Percentiles rank a stretch among this genome's conserved stretches.
Evolutionary conservation across 2,797 vertebrate species (phyloP).

Genomic region (Semotilus atromaculatus): DNA sequence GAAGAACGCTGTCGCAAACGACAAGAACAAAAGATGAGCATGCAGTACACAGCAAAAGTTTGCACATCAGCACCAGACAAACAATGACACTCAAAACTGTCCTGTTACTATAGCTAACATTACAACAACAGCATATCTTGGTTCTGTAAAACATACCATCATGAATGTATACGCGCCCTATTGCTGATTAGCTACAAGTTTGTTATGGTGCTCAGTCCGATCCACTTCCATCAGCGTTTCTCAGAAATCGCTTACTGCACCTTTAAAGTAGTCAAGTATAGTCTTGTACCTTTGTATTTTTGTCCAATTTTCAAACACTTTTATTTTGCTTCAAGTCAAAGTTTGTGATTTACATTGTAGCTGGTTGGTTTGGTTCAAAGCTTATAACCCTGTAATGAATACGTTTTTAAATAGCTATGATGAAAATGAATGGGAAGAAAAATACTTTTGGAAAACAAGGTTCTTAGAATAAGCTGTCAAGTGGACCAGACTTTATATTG

Average conservation of each 20-base stretch:
- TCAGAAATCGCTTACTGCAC: neutral
- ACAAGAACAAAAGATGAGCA: neutral
- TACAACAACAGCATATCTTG: neutral
- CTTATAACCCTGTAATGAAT: neutral
- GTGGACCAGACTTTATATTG: neutral
- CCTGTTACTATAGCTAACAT: neutral
- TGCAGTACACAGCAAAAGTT: neutral
- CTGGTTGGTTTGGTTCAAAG: neutral
- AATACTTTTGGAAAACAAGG: neutral
- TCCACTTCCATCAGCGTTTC: neutral
- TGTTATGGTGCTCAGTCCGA: neutral
- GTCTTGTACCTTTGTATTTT: neutral
- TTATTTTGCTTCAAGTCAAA: neutral
- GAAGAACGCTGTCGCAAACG: neutral
- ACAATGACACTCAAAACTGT: neutral
- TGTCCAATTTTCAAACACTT: neutral
- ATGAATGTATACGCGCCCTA: no score
- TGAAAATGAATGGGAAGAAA: neutral
- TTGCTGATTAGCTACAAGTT: neutral
- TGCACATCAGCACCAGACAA: neutral
- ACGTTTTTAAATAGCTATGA: neutral
- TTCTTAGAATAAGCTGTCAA: neutral
- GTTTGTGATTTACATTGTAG: neutral
- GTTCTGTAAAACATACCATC: neutral
- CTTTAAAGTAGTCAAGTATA: neutral